Base-by-base conservation (phyloP, 2,797 vertebrate species). In the Aulostomus chinensis region DNA sequence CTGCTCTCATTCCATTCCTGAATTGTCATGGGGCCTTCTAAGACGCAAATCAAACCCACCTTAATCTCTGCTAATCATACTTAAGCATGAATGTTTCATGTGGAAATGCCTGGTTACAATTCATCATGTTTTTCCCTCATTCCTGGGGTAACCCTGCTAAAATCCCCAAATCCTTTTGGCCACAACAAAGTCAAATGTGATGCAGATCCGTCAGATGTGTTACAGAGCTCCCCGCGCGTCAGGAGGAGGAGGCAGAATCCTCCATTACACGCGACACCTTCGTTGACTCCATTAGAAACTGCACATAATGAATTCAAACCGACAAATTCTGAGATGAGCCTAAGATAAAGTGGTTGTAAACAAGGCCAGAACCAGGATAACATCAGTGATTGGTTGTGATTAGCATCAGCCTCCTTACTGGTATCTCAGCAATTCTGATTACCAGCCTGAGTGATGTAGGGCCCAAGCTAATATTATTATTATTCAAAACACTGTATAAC, bases 51-150 rank as follows among this genome's bases (percentile, higher is more conserved):
- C 83, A 88, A 84, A 79, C 85, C 77, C 77, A 83, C 81, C 76
- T 82, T 88, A 88, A 89, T 87, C 88, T 88, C 73, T 62, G 65
- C 81, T 88, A 87, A 89, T 88, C 86, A 76, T 42, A 86, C 85
- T 87, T 85, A 86, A 88, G 86, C 83, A 74, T 78, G 78, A 84
- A 81, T 84, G 83, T 85, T 87, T 89, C 81, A 84, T 87, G 84
- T 85, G 76, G 73, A 87, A 87, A 87, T 62, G 84, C 71, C 78
- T 78, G 76, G 83, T 85, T 86, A 79, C 72, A 81, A 82, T 86
- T 86, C 76, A 58, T 86, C 76, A 58, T 49, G 83, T 72, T 81
- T 79, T 70, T 60, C 41, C 51, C 59, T 75, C 63, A 49, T 80
- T 86, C 68, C 73, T 62, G 45, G 73, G 76, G 78, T 78, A 80